Conservation (phyloP, 2,797 vertebrate genomes). For the Liasis olivaceus region DNA sequence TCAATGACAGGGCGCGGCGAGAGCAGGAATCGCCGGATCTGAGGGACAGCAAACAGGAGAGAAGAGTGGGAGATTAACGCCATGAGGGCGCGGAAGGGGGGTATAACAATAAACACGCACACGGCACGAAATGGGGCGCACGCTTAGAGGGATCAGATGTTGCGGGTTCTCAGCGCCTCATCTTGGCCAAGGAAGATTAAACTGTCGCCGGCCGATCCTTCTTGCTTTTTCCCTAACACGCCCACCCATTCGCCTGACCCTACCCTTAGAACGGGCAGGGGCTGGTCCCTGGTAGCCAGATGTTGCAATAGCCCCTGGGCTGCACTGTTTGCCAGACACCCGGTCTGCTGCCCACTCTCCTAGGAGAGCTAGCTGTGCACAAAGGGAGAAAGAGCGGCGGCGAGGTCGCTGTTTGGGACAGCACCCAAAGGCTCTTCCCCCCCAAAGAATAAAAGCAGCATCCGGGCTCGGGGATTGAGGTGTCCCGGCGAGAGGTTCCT, state of each 20-base stretch:
- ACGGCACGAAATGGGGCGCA: background rate
- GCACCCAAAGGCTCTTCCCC: background rate
- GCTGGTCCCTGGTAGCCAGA: background rate
- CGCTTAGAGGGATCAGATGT: background rate
- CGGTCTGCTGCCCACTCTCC: background rate
- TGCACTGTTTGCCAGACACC: background rate
- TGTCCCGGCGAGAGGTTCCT: background rate
- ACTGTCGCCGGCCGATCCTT: background rate
- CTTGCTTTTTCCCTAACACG: background rate
- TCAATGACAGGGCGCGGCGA: constrained; percentile 93
- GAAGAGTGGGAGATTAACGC: background rate
- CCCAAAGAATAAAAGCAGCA: background rate
- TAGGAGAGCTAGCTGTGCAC: background rate
- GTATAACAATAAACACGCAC: background rate
- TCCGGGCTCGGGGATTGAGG: too few relatives aligned
- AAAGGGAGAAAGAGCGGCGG: background rate
- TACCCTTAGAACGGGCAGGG: background rate
- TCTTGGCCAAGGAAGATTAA: background rate
- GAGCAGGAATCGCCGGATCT: constrained; percentile 88
- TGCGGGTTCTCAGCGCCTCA: background rate
- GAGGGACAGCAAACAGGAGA: constrained; percentile 20
- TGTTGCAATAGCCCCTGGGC: background rate
- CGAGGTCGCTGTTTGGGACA: background rate
- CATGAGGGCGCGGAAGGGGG: background rate
- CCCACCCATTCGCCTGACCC: background rate